A percentile compares a stretch with the other conserved stretches of the same genome.
phyloP scores from a whole-genome alignment of 1,140 invertebrate genomes.

The Drosophila sulfurigaster region DNA sequence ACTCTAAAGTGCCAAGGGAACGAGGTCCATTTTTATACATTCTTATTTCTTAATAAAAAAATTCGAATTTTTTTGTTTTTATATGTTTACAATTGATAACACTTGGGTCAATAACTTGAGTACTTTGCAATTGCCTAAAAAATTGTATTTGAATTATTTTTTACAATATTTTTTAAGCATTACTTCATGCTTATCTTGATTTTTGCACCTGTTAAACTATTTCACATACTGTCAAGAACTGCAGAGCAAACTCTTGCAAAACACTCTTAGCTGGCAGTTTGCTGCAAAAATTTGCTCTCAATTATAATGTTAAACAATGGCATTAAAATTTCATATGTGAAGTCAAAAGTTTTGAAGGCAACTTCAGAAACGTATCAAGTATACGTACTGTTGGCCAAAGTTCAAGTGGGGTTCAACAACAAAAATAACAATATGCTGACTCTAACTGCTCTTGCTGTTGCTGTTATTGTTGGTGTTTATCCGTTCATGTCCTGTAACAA shows the following conservation, averaged over 20 bases:
- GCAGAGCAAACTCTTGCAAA: background rate
- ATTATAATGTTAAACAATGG: constrained; percentile 45
- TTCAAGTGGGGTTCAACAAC: constrained; percentile 25
- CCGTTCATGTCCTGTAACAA: constrained; percentile 48
- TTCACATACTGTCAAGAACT: constrained; percentile 4
- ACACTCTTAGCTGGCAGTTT: background rate
- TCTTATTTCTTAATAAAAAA: background rate
- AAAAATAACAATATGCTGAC: constrained; percentile 23
- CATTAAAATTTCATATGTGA: constrained; percentile 33
- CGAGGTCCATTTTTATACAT: background rate
- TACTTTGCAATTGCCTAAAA: no score
- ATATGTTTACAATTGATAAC: no score
- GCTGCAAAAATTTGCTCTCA: constrained; percentile 28
- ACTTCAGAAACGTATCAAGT: constrained; percentile 46
- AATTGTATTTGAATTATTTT: no score
- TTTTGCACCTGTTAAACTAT: constrained; percentile 13
- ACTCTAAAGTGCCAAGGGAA: background rate
- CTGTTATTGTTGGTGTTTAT: constrained; percentile 25
- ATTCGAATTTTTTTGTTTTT: no score
- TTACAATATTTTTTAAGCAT: background rate
- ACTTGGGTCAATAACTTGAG: no score
- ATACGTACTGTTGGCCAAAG: constrained; percentile 16
- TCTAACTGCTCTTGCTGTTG: constrained; percentile 20
- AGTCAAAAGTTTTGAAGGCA: constrained; percentile 36
- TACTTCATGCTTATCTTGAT: background rate